phyloP scores from a whole-genome alignment of 2,888 invertebrate genomes.

The Acanthosoma haemorrhoidale region DNA sequence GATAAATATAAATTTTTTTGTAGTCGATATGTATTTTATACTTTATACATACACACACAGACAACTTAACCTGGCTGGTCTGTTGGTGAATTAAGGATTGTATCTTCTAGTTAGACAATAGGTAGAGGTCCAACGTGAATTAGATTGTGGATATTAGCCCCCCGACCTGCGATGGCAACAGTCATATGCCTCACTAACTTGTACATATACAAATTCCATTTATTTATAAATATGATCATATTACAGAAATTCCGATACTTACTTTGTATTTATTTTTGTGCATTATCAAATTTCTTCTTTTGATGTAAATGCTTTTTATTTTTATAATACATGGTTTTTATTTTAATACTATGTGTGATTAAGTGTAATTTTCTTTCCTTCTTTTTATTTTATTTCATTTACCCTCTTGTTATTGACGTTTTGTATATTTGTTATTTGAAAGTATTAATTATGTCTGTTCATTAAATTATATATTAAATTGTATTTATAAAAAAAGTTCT shows the following conservation, averaged over 20 bases:
- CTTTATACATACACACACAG: neutral
- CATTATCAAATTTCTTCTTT: constrained; percentile 7
- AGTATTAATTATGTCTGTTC: constrained; percentile 3
- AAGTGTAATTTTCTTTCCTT: neutral
- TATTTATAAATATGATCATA: neutral
- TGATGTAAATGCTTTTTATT: constrained; percentile 13
- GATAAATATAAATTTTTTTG: constrained; percentile 26
- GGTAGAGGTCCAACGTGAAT: constrained; percentile 25
- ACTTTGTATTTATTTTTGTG: constrained; percentile 26
- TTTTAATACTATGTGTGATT: neutral
- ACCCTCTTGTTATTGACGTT: constrained; percentile 9
- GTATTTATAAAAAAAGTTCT: neutral
- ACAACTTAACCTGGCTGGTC: constrained; percentile 26
- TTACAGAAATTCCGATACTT: constrained; percentile 20
- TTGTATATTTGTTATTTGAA: constrained; percentile 17
- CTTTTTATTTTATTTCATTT: neutral
- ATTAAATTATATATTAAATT: neutral
- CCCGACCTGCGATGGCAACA: neutral
- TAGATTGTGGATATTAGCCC: no score
- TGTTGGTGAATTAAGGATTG: constrained; percentile 30
- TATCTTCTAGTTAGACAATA: constrained; percentile 10
- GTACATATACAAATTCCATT: constrained; percentile 24
- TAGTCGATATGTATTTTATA: constrained; percentile 24
- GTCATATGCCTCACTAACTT: constrained; percentile 11
- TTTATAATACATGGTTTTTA: constrained; percentile 14